These are phyloP conservation scores for Pagrus major DNA, from an alignment of 2,113 vertebrate species.

Conservation along the genomic window DNA sequence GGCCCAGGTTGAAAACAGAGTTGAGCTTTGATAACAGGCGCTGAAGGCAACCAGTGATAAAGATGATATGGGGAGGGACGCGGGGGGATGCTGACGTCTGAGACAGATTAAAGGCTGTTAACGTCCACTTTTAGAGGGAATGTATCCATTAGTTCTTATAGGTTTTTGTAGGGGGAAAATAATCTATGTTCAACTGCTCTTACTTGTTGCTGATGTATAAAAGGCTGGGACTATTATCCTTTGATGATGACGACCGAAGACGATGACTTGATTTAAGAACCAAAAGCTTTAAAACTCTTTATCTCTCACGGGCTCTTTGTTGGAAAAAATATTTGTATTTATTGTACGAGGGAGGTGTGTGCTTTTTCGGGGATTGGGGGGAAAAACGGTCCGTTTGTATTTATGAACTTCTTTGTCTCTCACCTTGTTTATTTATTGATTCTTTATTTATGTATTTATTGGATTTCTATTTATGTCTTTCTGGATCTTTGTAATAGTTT, in stretches of 20 bases:
- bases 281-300: constrained; percentile 89
- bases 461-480: constrained; percentile 80
- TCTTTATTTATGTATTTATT: constrained; percentile 85
- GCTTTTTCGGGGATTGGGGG: constrained; percentile 47
- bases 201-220: constrained; percentile 80
- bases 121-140: constrained; percentile 80
- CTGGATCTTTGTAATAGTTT: constrained; percentile 77
- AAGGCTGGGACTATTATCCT: constrained; percentile 76
- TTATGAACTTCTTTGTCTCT: constrained; percentile 71
- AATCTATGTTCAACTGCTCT: constrained; percentile 78
- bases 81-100: constrained; percentile 19
- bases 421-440: constrained; percentile 81
- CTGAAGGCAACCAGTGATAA: constrained; percentile 52
- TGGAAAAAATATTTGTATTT: constrained; percentile 80
- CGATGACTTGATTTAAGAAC: constrained; percentile 89
- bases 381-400: constrained; percentile 75
- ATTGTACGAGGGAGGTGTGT: constrained; percentile 77
- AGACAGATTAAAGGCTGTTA: constrained; percentile 57
- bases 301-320: constrained; percentile 83
- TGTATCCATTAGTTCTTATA: constrained; percentile 84
- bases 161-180: constrained; percentile 80
- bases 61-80: constrained; percentile 34
- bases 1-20: constrained; percentile 41
- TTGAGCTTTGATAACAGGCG: constrained; percentile 10
- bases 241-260: constrained; percentile 70